These are phyloP conservation scores for Macrocentrus cingulum DNA, from an alignment of 1,140 invertebrate species.

Conservation along the genomic window DNA sequence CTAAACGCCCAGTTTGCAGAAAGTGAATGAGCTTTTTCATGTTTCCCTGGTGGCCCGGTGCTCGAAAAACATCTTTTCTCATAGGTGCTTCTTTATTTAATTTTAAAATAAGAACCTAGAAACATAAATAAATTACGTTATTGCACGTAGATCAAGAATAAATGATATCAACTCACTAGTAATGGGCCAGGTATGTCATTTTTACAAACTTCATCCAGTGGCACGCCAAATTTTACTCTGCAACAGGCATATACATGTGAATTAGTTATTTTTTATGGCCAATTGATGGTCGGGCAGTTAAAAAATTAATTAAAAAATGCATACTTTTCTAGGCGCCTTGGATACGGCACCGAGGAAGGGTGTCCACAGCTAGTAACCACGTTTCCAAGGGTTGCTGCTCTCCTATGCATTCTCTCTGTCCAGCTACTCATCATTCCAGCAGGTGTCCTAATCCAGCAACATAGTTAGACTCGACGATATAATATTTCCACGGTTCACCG, in stretches of 20 bases:
- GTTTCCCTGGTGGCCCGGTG: constrained; percentile 90
- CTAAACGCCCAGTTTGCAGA: constrained; percentile 87
- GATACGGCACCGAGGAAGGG: constrained; percentile 69
- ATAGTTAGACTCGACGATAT: constrained; percentile 13
- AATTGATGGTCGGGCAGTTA: not conserved
- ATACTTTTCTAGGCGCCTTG: constrained; percentile 80
- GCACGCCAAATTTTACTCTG: constrained; percentile 89
- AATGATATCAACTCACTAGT: constrained; percentile 64
- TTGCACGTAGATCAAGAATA: not conserved
- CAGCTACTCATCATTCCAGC: constrained; percentile 76
- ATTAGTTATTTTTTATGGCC: not conserved
- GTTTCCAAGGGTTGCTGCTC: constrained; percentile 84
- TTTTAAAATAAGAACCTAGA: constrained; percentile 85
- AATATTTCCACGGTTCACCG: not conserved
- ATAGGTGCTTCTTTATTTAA: constrained; percentile 92
- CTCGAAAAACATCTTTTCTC: constrained; percentile 91
- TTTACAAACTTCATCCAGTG: constrained; percentile 87
- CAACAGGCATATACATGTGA: constrained; percentile 24
- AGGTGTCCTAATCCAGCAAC: too few relatives aligned
- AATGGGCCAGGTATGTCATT: constrained; percentile 90
- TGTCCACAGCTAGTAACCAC: constrained; percentile 87
- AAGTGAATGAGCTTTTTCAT: constrained; percentile 97
- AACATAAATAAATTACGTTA: constrained; percentile 19
- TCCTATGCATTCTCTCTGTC: constrained; percentile 85
- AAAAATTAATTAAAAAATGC: too few relatives aligned